These are phyloP conservation scores for Hippocampus guttulatus DNA, from an alignment of 2,113 vertebrate species.

Conservation along the genomic window DNA sequence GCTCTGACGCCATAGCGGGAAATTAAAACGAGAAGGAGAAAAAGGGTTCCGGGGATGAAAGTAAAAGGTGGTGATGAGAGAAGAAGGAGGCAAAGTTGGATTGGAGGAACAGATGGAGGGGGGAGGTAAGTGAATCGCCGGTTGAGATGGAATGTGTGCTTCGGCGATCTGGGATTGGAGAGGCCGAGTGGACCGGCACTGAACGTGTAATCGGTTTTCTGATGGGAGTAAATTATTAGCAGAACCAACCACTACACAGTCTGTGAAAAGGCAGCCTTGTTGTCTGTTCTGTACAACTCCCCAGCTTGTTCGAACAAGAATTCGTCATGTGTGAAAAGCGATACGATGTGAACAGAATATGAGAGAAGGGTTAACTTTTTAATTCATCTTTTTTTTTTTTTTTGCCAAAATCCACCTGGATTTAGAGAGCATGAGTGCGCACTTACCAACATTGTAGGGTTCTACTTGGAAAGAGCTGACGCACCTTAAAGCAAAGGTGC, in stretches of 20 bases:
- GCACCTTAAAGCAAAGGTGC: no score
- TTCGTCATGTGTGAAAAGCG: not conserved
- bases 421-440: no score
- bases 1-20: constrained; percentile 50
- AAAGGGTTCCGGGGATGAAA: constrained; percentile 3
- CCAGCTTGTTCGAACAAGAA: not conserved
- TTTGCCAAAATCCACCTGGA: not conserved
- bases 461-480: not conserved
- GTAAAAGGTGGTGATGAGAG: constrained; percentile 13
- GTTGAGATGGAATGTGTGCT: not conserved
- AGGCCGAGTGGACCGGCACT: constrained; percentile 35
- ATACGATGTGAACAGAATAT: not conserved
- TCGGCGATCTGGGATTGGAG: constrained; percentile 27
- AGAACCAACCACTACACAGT: constrained; percentile 21
- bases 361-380: not conserved
- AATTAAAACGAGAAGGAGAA: constrained; percentile 62
- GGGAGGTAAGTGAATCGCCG: constrained; percentile 1
- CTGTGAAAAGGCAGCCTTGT: constrained; percentile 21
- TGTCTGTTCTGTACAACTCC: constrained; percentile 10
- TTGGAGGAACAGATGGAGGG: constrained; percentile 21
- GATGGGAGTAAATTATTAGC: constrained; percentile 44
- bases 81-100: constrained; percentile 10
- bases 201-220: constrained; percentile 59
- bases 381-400: not conserved
- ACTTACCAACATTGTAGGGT: not conserved